Conservation (phyloP, 2,113 vertebrate species). For the Promerops cafer region DNA sequence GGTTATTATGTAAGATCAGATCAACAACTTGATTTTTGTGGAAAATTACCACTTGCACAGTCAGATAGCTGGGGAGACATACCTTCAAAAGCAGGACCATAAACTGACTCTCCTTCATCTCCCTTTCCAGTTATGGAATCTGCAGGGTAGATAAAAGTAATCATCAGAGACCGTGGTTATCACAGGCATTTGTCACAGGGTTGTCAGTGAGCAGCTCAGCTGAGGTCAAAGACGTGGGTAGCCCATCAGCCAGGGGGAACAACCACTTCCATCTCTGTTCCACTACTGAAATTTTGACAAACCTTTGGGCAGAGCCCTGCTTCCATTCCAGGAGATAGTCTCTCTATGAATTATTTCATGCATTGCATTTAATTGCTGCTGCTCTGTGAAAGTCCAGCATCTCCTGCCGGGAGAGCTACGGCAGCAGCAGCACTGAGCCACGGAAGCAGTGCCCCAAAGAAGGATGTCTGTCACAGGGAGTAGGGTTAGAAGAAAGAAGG, state of each 20-base stretch:
- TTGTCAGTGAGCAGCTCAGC: background rate
- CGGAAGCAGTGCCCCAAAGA: background rate
- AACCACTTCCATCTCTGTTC: background rate
- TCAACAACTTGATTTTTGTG: background rate
- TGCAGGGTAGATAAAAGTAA: slow-evolving; percentile 43
- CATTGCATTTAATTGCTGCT: background rate
- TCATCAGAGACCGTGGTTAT: background rate
- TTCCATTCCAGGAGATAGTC: rapidly evolving
- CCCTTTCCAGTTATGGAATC: slow-evolving; percentile 80
- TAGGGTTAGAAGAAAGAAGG: background rate
- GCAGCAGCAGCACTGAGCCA: rapidly evolving
- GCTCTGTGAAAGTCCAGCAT: background rate
- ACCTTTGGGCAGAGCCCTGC: background rate
- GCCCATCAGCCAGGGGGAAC: background rate
- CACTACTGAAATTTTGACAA: background rate
- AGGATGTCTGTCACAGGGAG: rapidly evolving
- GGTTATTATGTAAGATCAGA: background rate
- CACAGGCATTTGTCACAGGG: background rate
- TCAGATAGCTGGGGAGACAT: background rate
- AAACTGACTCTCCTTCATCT: slow-evolving; percentile 82
- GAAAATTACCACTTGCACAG: background rate
- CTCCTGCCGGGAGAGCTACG: background rate
- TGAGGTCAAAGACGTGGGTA: rapidly evolving
- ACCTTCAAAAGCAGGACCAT: slow-evolving; percentile 84
- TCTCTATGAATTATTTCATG: background rate